A percentile compares a stretch with the other conserved stretches of the same genome.
These are phyloP conservation scores for cattle (Bos taurus) DNA, from an alignment of 2,113 vertebrate species.

Conservation along the genomic window ARS-UCD2.0 NC_037356.1:25675001-25675500, in stretches of 20 bases:
- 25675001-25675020: too few relatives aligned
- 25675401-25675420: neutral
- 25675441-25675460: neutral
- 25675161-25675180: neutral
- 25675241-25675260: neutral
- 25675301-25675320: neutral
- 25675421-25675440: neutral
- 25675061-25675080: neutral
- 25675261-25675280: neutral
- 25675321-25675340: neutral
- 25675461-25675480: neutral
- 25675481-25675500: neutral
- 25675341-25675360: neutral
- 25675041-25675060: too few relatives aligned
- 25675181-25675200: rapidly evolving
- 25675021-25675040: too few relatives aligned
- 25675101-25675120: neutral
- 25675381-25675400: neutral
- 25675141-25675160: neutral
- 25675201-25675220: neutral
- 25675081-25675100: neutral
- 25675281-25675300: neutral
- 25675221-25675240: neutral
- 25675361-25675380: neutral
- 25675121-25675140: neutral